phyloP scores from a whole-genome alignment of 2,888 invertebrate species.

The Conomelus anceps region DNA sequence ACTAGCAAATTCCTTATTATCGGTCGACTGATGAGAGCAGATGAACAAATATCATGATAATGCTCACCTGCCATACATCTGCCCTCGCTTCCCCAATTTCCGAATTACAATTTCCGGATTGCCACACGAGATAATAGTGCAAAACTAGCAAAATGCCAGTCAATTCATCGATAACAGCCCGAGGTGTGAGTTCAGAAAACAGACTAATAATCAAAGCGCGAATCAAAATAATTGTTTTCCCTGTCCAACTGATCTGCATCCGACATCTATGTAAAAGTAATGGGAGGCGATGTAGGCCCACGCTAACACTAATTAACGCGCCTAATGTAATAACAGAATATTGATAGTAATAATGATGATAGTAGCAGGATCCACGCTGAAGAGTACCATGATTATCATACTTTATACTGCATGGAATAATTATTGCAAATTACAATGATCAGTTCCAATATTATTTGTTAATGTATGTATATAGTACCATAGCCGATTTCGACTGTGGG shows the following conservation, averaged over 20 bases:
- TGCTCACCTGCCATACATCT: background rate
- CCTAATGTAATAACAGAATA: background rate
- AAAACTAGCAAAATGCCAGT: background rate
- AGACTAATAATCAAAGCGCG: background rate
- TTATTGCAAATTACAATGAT: too few relatives aligned
- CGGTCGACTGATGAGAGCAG: background rate
- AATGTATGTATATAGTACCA: too few relatives aligned
- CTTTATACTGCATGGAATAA: too few relatives aligned
- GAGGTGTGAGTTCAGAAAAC: background rate
- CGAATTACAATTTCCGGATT: background rate
- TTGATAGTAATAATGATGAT: background rate
- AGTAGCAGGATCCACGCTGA: background rate
- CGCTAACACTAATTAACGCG: background rate
- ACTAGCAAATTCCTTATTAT: background rate
- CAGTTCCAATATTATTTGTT: too few relatives aligned
- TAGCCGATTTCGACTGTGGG: too few relatives aligned
- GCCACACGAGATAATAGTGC: background rate
- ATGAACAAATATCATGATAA: background rate
- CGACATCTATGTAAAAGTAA: background rate
- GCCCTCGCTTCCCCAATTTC: background rate
- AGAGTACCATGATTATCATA: too few relatives aligned
- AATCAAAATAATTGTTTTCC: background rate
- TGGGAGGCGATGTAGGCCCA: background rate
- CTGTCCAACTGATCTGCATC: background rate
- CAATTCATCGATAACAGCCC: background rate